Base-by-base conservation (phyloP, 2,888 invertebrate genomes). In the Hypena proboscidalis region DNA sequence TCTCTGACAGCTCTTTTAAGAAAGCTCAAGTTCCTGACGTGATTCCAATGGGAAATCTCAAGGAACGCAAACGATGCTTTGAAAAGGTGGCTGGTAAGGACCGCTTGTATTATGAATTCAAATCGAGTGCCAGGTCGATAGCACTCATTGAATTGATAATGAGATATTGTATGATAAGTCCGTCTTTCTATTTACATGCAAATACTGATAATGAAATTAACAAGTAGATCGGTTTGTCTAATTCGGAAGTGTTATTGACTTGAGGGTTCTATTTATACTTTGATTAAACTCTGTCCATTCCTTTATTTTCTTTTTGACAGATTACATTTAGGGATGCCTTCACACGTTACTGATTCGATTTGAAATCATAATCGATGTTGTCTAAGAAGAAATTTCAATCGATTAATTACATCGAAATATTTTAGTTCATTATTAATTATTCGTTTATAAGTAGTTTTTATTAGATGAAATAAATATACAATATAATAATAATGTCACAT, bases 41-140 rank as follows among this genome's bases (percentile, higher is more conserved):
- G 42, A 57, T 58, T 52, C 66, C 58, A 11, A 15, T 36, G 74
- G 74, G 73, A 73, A 70, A 71, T 70, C 55, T 59, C 48, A 40
- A 53, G 58, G 38, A 56, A 54, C 35, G 43, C 41, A 58, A 59
- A 59, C 46, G 56, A 57, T 45, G 32, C 27, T 59, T 62, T 59
- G 41, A 48, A 45, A 58, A 47, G 48, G 42, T 50, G 44, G 48
- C 56, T 58, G 54, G 44, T 59, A 62, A 52, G 56, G 56, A 66
- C 57, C 52, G 50, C 55, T 58, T 64, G 55, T 39, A 52, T 33
- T 47, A 45, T 35, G 54, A 61, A 66, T 65, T 58, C 39, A 46
- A 67, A 68, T 58, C 35, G 22, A 40, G 27, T 29, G 34, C 2
- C 20, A 21, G 34, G 10, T 63, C 51, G 48, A 63, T 63, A 43